Base-by-base conservation (phyloP, 2,797 vertebrate genomes). In the Danio tinwini region DNA sequence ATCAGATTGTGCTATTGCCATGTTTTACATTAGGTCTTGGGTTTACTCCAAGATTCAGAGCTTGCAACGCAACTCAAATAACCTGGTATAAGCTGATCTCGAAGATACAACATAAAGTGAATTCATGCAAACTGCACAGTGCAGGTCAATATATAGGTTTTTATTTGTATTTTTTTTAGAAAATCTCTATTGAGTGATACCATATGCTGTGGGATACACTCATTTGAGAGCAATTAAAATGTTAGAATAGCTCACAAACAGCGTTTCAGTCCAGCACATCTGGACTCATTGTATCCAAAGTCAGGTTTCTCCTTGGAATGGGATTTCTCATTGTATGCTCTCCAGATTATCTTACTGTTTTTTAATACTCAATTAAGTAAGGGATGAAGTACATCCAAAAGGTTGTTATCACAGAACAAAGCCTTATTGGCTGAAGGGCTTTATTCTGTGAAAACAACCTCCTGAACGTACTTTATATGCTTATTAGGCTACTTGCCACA, bases 281-380 rank as follows among this genome's bases (percentile, higher is more conserved):
- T 71, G 61, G 61, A 82, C 47, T 58, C 45, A 76, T 44, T 82
- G 53, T 68, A 53, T 82, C 47, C 56, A 74, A 76, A 85, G 58
- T 64, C 76, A 77, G 77, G 16, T 12, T 21, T 77, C 68, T 80
- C 73, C 71, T 77, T 61, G 58, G 17, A 13, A 58, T 29, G 1
- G 1, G 29, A 29, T 29, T 29, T 63, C 84, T 83, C 87, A 87
- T 86, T 85, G 88, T 91, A 78, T 55, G 65, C 78, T 58, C 78
- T 87, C 85, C 71, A 74, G 85, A 90, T 89, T 83, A 76, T 87
- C 87, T 89, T 86, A 84, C 5, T 79, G 62, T 86, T 78, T 79
- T 70, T 80, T n/a, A n/a, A 39, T 63, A 74, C 47, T 63, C 64
- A n/a, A n/a, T n/a, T n/a, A 29, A 29, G 29, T 29, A 29, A 29